Base-by-base conservation (phyloP, 2,797 vertebrate species). In the Bradypus variegatus region DNA sequence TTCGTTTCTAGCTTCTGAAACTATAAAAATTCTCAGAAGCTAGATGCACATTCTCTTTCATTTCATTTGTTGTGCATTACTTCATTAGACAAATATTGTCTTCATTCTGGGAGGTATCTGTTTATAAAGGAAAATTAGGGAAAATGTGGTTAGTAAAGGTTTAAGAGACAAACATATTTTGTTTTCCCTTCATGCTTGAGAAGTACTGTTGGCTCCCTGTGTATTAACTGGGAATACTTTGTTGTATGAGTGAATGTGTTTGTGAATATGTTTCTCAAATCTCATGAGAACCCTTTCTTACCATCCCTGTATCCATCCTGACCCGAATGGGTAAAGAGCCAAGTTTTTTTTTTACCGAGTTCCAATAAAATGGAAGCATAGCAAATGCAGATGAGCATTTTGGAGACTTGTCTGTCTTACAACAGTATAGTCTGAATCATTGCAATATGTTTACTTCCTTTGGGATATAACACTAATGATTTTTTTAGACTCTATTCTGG, bases 391-490 rank as follows among this genome's bases (percentile, higher is more conserved):
- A 82, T 65, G 77, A 94, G 53, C 77, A 48, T 78, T 62, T 83
- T 92, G 45, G 78, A 92, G 70, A 67, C 76, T 55, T 15, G 29
- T 67, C 83, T 93, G 9, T 78, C 88, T 87, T 83, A 86, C 80
- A 93, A 65, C 19, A 12, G 79, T 73, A 8, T 53, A 16, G 92
- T 89, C 78, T 92, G 41, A 94, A 89, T 92, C 50, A 78, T 80
- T 94, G 86, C 72, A 84, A 31, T 79, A 69, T 92, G 86, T 73
- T 91, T 83, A 72, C 65, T 96, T 93, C 93, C 92, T 95, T 70
- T 88, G 79, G 58, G 83, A 76, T 67, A 13, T 58, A 76, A 91
- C 78, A 50, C 7, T 87, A 36, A 48, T 67, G 91, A 50, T 91
- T 75, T 75, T 87, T 87, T 81, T 86, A 91, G 73, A 67, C 60